Evolutionary conservation across 2,888 invertebrate species (phyloP).

Genomic region (Pherbina coryleti): DNA sequence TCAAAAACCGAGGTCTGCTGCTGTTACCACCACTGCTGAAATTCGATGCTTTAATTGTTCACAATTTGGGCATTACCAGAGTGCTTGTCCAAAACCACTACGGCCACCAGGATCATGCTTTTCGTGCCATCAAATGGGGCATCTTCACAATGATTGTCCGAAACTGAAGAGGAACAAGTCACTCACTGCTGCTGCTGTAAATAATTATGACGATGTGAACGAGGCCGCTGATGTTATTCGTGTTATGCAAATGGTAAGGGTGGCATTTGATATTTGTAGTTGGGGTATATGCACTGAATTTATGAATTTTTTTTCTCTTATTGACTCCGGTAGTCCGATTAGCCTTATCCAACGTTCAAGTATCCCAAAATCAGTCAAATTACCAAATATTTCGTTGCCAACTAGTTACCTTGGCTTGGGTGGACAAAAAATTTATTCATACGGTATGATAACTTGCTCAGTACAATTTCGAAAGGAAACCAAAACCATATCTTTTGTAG

Average conservation of each 20-base stretch:
- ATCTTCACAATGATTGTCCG: conserved; percentile 2
- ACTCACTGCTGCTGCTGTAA: neutral
- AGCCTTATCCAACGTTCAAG: conserved; percentile 33
- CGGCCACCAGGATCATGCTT: conserved; percentile 13
- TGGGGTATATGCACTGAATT: neutral
- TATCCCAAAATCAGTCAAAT: conserved; percentile 18
- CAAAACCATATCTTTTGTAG: conserved; percentile 2
- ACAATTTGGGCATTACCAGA: conserved; percentile 18
- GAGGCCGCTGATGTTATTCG: neutral
- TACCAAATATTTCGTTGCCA: neutral
- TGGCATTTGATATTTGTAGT: conserved; percentile 10
- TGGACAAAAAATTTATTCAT: neutral
- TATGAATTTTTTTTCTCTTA: conserved; percentile 4
- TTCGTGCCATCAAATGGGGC: conserved; percentile 21
- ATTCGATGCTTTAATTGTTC: conserved; percentile 23
- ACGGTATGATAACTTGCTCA: neutral
- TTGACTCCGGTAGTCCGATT: conserved; percentile 37
- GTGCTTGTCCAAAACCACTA: conserved; percentile 9
- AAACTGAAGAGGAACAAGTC: neutral
- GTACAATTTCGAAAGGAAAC: neutral
- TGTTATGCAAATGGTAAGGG: conserved; percentile 6
- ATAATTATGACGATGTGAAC: neutral
- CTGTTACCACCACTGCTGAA: neutral
- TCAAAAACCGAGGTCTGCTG: too few species aligned
- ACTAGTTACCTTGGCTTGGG: neutral